Evolutionary conservation across 2,113 vertebrate genomes (phyloP).

Genomic region (Boleophthalmus pectinirostris): DNA sequence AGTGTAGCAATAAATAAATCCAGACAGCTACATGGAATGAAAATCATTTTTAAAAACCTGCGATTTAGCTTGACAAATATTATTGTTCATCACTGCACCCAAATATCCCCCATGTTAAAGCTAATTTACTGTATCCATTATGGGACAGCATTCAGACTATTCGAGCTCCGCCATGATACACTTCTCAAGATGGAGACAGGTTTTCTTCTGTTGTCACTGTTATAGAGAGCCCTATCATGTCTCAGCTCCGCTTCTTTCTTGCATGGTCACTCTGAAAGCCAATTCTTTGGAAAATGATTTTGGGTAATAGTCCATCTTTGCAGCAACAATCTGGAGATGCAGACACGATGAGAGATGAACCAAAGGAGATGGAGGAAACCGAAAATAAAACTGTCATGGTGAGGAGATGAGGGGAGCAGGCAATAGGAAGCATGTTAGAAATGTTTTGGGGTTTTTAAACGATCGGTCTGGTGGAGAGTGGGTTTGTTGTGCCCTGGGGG

Average conservation of each 20-base stretch:
- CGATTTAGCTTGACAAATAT: not conserved
- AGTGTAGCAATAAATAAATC: no score
- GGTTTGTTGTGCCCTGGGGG: slow-evolving; percentile 45
- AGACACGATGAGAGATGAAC: not conserved
- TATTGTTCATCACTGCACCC: not conserved
- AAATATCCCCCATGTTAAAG: not conserved
- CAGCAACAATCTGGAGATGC: not conserved
- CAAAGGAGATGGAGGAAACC: not conserved
- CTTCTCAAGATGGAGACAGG: slow-evolving; percentile 24
- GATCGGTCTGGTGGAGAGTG: slow-evolving; percentile 34
- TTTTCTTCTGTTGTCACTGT: slow-evolving; percentile 7
- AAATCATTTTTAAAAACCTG: no score
- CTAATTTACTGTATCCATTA: not conserved
- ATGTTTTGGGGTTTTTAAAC: slow-evolving; percentile 11
- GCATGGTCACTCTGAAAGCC: slow-evolving; percentile 31
- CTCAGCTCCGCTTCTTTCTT: slow-evolving; percentile 1
- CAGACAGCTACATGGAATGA: no score
- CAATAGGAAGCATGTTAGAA: slow-evolving; percentile 20
- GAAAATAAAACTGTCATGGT: not conserved
- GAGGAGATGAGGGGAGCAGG: slow-evolving; percentile 21
- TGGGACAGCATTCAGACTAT: not conserved
- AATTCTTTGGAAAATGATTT: slow-evolving; percentile 48
- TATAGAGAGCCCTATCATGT: slow-evolving; percentile 13
- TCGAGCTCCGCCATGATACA: not conserved
- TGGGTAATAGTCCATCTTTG: slow-evolving; percentile 35